Percentiles rank a stretch among this genome's conserved stretches.
Conservation (phyloP, 2,797 vertebrate species). For the Siniperca scherzeri region DNA sequence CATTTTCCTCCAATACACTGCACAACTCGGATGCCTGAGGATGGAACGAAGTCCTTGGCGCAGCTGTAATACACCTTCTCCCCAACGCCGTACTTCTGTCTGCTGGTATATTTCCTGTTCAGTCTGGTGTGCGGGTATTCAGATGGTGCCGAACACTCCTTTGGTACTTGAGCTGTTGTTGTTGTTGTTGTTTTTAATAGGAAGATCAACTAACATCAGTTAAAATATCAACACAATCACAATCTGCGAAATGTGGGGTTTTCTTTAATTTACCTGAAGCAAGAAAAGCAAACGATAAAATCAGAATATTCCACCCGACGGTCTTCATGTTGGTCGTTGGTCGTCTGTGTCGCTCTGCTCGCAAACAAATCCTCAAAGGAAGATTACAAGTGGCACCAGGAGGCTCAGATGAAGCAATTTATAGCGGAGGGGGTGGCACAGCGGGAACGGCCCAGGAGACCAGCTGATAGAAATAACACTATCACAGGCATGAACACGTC, state of each 20-base stretch:
- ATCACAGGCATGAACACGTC: neutral
- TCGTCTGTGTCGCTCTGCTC: neutral
- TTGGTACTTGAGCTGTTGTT: slow-evolving; percentile 29
- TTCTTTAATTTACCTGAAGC: slow-evolving; percentile 61
- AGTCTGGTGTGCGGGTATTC: slow-evolving; percentile 33
- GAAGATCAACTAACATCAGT: neutral
- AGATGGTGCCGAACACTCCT: slow-evolving; percentile 55
- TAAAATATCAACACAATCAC: neutral
- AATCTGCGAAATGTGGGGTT: neutral
- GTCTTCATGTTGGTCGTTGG: slow-evolving; percentile 38
- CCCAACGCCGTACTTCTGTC: slow-evolving; percentile 18
- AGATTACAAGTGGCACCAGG: neutral
- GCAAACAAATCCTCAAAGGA: neutral
- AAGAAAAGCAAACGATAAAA: slow-evolving; percentile 19
- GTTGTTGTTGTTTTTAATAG: neutral
- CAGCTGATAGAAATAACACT: neutral
- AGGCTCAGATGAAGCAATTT: slow-evolving; percentile 24
- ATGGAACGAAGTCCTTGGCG: slow-evolving; percentile 1
- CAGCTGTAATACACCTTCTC: slow-evolving; percentile 70
- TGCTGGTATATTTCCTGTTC: fast-evolving
- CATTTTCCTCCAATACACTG: slow-evolving; percentile 68
- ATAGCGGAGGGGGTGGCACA: slow-evolving; percentile 35
- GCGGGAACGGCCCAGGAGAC: neutral
- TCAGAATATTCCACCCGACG: slow-evolving; percentile 10
- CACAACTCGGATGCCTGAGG: neutral